These are phyloP conservation scores for Dryobotodes eremita DNA, from an alignment of 2,888 invertebrate genomes.

Conservation along the genomic window DNA sequence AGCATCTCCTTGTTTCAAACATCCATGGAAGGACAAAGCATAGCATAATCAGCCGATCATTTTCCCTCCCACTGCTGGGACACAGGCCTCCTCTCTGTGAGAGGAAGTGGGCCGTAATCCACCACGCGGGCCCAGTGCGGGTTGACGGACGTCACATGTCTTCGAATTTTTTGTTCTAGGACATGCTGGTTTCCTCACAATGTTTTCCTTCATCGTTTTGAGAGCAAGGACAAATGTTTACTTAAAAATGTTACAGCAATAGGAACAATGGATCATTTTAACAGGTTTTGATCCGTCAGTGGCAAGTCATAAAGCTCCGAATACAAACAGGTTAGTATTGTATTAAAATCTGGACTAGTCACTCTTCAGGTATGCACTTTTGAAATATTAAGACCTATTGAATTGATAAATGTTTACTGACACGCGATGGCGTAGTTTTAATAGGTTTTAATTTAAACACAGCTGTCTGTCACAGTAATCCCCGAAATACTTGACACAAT, in stretches of 20 bases:
- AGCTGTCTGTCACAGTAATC: background rate
- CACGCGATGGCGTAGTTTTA: background rate
- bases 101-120: no score
- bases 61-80: no score
- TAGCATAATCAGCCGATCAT: no score
- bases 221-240: background rate
- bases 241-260: background rate
- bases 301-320: slow-evolving; percentile 6
- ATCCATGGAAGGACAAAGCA: background rate
- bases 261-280: background rate
- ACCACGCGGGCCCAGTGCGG: no score
- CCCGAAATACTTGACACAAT: background rate
- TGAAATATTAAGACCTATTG: slow-evolving; percentile 37
- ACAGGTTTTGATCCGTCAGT: slow-evolving; percentile 23
- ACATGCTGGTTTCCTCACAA: no score
- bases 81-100: no score
- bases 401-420: slow-evolving; percentile 34
- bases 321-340: slow-evolving; percentile 52
- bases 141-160: no score
- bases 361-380: slow-evolving; percentile 45
- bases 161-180: no score
- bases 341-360: slow-evolving; percentile 40
- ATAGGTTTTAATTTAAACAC: slow-evolving; percentile 26
- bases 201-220: no score
- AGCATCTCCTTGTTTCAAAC: background rate